phyloP scores from a whole-genome alignment of 2,888 invertebrate genomes.

The Trichogramma evanescens region DNA sequence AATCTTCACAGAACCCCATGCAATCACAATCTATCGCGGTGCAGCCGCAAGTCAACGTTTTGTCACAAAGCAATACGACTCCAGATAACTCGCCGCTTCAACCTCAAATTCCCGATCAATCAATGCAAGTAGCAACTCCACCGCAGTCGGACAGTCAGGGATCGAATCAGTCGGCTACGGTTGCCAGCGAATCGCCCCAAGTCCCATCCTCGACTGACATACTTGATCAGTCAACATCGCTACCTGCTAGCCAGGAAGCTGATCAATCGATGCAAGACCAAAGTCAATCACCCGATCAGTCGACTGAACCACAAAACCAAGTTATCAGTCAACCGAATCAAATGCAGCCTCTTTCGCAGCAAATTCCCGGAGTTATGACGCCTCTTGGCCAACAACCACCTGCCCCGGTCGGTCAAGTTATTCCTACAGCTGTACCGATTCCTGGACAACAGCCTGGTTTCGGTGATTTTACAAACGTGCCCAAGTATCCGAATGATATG shows the following conservation, averaged over 20 bases:
- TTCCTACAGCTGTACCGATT: slow-evolving; percentile 22
- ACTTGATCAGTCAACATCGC: slow-evolving; percentile 25
- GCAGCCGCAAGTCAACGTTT: slow-evolving; percentile 26
- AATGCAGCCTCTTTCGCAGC: slow-evolving; percentile 23
- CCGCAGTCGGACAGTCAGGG: slow-evolving; percentile 21
- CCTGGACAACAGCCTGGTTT: slow-evolving; percentile 29
- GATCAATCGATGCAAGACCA: slow-evolving; percentile 27
- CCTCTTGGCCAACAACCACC: slow-evolving; percentile 26
- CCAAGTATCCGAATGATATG: slow-evolving; percentile 37
- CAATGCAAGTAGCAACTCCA: slow-evolving; percentile 18
- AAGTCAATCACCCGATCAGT: slow-evolving; percentile 22
- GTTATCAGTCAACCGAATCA: slow-evolving; percentile 23
- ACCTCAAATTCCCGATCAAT: slow-evolving; percentile 19
- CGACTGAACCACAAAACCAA: slow-evolving; percentile 11
- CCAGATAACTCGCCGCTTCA: slow-evolving; percentile 17
- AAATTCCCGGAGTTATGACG: slow-evolving; percentile 21
- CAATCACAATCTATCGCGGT: slow-evolving; percentile 20
- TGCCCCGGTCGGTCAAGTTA: slow-evolving; percentile 31
- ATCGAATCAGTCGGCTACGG: slow-evolving; percentile 27
- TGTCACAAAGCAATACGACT: slow-evolving; percentile 29
- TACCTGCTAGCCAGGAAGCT: slow-evolving; percentile 23
- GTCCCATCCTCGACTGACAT: slow-evolving; percentile 24
- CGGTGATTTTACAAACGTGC: slow-evolving; percentile 37
- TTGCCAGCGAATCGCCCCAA: slow-evolving; percentile 16
- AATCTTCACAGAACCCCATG: slow-evolving; percentile 24